Base-by-base conservation (phyloP, 2,113 vertebrate species). In the Lethenteron reissneri region DNA sequence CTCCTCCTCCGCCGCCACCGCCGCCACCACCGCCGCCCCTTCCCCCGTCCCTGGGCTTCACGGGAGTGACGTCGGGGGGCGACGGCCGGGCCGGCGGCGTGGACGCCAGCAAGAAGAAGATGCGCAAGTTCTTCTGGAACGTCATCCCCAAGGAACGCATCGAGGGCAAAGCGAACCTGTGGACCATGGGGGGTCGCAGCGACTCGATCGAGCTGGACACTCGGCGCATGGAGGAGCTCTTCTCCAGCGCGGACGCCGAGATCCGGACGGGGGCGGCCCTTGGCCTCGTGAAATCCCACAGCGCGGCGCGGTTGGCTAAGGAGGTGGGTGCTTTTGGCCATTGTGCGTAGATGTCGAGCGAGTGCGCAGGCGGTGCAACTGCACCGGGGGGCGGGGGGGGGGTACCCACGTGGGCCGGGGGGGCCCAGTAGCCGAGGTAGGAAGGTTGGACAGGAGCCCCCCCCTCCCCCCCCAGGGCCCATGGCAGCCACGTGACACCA, bases 91-190 rank as follows among this genome's bases (percentile, higher is more conserved):
- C 82, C 73, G 64, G n/a, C 25, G 64, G 64, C n/a, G 64, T 68
- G 64, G n/a, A 17, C 64, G 25, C n/a, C 64, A 68, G 64, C 41
- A 68, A n/a, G 8, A 80, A 56, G 75, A 79, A 79, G 12, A 80
- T 88, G 78, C 81, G 85, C 56, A 84, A 81, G 73, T 85, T 86
- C 60, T 84, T 85, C 79, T 86, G 86, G 85, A 84, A 84, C 8
- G 78, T 82, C 3, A 78, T 87, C n/a, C 84, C 85, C 4, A 80
- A 80, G 14, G 76, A 83, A 69, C 82, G 76, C 1, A 83, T 87
- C 25, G 56, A 79, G 11, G 83, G 84, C 71, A 83, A 81, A 56
- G 79, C 77, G 73, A 87, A 85, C 72, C 82, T 87, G 71, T 87
- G 86, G 85, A 86, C 84, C 0, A 73, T 71, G 3, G 78, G 83